Evolutionary conservation across 1,140 invertebrate genomes (phyloP).

Genomic region (Diabrotica undecimpunctata): DNA sequence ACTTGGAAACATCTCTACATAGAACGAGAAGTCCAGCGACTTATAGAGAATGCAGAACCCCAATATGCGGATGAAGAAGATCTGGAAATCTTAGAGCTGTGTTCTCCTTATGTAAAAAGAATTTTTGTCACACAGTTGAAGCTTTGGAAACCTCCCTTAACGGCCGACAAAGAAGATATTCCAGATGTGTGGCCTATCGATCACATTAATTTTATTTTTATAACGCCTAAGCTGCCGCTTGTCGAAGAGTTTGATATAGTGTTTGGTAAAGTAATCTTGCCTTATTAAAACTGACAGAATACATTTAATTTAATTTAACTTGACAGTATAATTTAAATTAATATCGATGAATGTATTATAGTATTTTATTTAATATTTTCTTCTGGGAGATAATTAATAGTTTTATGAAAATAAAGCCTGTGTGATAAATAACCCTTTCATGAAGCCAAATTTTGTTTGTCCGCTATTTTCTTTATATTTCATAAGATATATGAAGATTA

Average conservation of each 20-base stretch:
- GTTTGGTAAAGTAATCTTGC: constrained; percentile 29
- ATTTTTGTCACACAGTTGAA: constrained; percentile 42
- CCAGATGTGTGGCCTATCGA: constrained; percentile 41
- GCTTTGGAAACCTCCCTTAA: constrained; percentile 40
- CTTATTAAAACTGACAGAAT: background rate
- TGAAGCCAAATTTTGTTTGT: too few species aligned
- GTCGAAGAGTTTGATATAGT: constrained; percentile 38
- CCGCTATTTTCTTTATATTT: too few species aligned
- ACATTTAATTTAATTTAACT: background rate
- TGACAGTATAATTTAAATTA: background rate
- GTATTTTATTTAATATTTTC: too few species aligned
- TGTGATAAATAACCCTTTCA: too few species aligned
- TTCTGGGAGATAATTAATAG: too few species aligned
- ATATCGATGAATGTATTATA: too few species aligned
- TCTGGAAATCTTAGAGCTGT: constrained; percentile 39
- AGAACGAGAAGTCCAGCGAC: constrained; percentile 41
- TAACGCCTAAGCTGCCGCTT: constrained; percentile 34
- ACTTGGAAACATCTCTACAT: constrained; percentile 44
- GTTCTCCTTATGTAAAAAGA: constrained; percentile 36
- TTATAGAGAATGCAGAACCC: constrained; percentile 43
- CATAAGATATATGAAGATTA: too few species aligned
- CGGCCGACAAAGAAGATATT: constrained; percentile 39
- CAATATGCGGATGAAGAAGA: constrained; percentile 43
- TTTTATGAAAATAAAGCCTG: too few species aligned
- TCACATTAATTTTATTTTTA: constrained; percentile 42